Percentiles rank a stretch among this genome's conserved stretches.
Evolutionary conservation across 2,888 invertebrate species (phyloP).

Genomic region (Andrena minutula): DNA sequence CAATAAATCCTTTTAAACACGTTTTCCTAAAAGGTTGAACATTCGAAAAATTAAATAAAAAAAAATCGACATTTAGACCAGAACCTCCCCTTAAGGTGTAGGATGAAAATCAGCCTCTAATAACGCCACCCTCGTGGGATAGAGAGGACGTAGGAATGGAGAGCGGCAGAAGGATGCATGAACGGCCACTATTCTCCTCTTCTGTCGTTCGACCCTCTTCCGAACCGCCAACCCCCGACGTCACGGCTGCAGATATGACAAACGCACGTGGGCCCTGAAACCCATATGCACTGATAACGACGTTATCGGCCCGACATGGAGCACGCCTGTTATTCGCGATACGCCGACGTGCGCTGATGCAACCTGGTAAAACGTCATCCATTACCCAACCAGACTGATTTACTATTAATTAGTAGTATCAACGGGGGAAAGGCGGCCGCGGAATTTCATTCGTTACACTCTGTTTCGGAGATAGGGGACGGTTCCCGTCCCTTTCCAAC

Average conservation of each 20-base stretch:
- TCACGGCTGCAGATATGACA: constrained; percentile 63
- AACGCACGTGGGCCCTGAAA: constrained; percentile 65
- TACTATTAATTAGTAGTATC: constrained; percentile 67
- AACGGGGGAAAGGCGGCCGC: constrained; percentile 42
- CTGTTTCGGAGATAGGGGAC: neutral
- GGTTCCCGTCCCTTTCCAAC: neutral
- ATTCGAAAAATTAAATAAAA: too few species aligned
- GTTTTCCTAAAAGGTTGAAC: too few species aligned
- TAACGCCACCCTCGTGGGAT: neutral
- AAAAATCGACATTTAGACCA: too few species aligned
- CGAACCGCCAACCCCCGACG: constrained; percentile 13
- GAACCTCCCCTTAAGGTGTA: too few species aligned
- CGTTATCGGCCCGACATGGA: constrained; percentile 65
- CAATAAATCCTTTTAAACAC: too few species aligned
- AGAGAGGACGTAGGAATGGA: neutral
- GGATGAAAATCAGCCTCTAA: constrained; percentile 31
- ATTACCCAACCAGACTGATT: constrained; percentile 61
- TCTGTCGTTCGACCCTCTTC: constrained; percentile 48
- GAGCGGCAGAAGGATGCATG: constrained; percentile 18
- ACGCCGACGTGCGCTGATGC: constrained; percentile 47
- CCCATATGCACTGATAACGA: constrained; percentile 67
- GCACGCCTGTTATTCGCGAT: constrained; percentile 60
- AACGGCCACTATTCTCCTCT: constrained; percentile 44
- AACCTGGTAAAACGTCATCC: constrained; percentile 59
- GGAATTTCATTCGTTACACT: constrained; percentile 55